Base-by-base conservation (phyloP, 2,888 invertebrate genomes). In the Caenorhabditis virilis region DNA sequence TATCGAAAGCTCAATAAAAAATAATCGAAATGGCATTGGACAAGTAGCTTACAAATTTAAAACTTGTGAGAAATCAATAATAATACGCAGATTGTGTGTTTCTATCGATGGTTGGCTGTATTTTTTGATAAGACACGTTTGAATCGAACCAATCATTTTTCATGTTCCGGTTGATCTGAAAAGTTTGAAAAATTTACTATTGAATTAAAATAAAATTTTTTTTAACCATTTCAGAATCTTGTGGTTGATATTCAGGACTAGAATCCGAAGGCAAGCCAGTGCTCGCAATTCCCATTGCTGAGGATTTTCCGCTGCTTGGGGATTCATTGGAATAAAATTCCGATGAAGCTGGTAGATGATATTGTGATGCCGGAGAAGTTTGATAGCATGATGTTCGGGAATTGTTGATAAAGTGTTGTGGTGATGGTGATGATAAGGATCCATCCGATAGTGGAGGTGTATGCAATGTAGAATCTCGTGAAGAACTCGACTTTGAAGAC, bases 401-500 rank as follows among this genome's bases (percentile, higher is more conserved):
- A n/a, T n/a, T n/a, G n/a, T n/a, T n/a, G 27, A 61, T 35, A n/a
- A 51, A 61, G 38, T 61, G 61, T 22, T 55, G 61, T 23, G 61
- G 61, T 1, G 61, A 61, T 9, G 61, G 61, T 4, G 61, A 56
- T 11, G 61, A 61, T 26, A 55, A 51, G 26, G 63, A 63, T 25
- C 64, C 64, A 33, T 64, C 64, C 2, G 64, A 64, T 7, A 55
- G 64, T 33, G 64, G 64, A n/a, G 64, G 64, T n/a, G 64, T 26
- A 38, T 64, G 64, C 15, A 25, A 11, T 11, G 64, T 64, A 15
- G 64, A 64, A 20, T 64, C 58, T 13, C 55, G 46, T 7, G 54
- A 55, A n/a, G n/a, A n/a, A n/a, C n/a, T n/a, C 6, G 42, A 22
- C 9, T 26, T 9, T 7, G 51, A 6, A 1, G 26, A 7, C 9